Base-by-base conservation (phyloP, 1,140 invertebrate genomes). In the Sycobia sp. region DNA sequence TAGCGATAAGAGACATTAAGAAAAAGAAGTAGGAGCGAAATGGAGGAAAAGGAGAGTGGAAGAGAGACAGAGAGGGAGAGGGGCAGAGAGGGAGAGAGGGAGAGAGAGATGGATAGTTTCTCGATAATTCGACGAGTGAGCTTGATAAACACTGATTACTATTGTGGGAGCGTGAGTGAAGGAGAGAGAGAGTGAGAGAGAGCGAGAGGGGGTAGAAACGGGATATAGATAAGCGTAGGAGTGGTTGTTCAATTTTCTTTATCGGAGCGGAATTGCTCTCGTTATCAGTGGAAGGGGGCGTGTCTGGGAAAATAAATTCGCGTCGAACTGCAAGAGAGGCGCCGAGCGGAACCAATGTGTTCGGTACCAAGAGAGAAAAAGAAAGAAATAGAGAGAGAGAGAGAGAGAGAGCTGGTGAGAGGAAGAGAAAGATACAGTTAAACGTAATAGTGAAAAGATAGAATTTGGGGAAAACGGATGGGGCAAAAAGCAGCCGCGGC, bases 201-300 rank as follows among this genome's bases (percentile, higher is more conserved):
- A 13, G 29, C 32, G 22, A 38, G 23, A 47, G 47, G n/a, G n/a
- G n/a, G n/a, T n/a, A n/a, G n/a, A n/a, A n/a, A n/a, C 39, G 46
- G 49, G 53, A 23, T 56, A 49, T 14, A 63, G 69, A 71, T 70
- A 73, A 73, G 65, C 50, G 55, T 38, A 20, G 10, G 2, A 3
- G 43, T 36, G 67, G 58, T 66, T 71, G 62, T 71, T 74, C 72
- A 67, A 75, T 72, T 73, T 67, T 65, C 67, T 73, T 74, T 75
- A 76, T 74, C 73, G 69, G 73, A 53, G 64, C n/a, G 68, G 69
- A 75, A 74, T 75, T 74, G 70, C 71, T 65, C 68, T 75, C 69
- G 69, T 72, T 75, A 75, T 75, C 71, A 58, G 56, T 16, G 65
- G 23, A 27, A 34, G 27, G 25, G n/a, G n/a, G n/a, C n/a, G n/a